Evolutionary conservation across 2,113 vertebrate species (phyloP).

Genomic region (Glaucomys volans): DNA sequence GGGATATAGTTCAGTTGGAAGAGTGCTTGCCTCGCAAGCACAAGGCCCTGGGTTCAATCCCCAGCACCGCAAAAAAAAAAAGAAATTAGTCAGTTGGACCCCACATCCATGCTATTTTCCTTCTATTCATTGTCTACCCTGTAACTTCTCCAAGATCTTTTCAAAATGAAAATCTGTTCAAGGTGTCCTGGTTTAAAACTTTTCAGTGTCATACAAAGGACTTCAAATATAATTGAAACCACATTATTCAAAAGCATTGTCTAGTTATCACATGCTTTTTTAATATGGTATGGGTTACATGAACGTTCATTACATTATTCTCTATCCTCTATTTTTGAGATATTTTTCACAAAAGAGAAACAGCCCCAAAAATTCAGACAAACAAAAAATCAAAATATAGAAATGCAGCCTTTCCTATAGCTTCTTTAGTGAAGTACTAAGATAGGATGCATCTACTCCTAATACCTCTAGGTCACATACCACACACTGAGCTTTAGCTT

Average conservation of each 20-base stretch:
- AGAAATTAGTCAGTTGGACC: neutral
- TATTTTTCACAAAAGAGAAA: conserved; percentile 7
- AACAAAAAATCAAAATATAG: neutral
- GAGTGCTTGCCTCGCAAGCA: too few relatives aligned
- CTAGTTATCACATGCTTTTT: neutral
- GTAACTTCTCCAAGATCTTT: neutral
- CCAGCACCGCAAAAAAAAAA: too few relatives aligned
- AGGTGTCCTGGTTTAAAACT: neutral
- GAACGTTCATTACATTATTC: neutral
- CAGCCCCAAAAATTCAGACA: neutral
- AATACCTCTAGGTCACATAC: neutral
- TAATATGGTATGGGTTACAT: neutral
- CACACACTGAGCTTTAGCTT: neutral
- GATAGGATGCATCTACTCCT: neutral
- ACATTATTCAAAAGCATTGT: neutral
- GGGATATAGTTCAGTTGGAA: too few relatives aligned
- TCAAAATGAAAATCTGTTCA: neutral
- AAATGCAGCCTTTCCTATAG: neutral
- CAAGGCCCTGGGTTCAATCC: too few relatives aligned
- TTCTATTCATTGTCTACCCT: neutral
- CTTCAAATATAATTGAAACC: neutral
- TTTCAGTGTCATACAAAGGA: neutral
- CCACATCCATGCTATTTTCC: neutral
- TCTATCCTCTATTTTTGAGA: neutral
- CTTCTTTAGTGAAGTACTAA: neutral